A percentile compares a stretch with the other conserved stretches of the same genome.
Conservation (phyloP, 2,888 invertebrate species). For the Epistrophe eligans region DNA sequence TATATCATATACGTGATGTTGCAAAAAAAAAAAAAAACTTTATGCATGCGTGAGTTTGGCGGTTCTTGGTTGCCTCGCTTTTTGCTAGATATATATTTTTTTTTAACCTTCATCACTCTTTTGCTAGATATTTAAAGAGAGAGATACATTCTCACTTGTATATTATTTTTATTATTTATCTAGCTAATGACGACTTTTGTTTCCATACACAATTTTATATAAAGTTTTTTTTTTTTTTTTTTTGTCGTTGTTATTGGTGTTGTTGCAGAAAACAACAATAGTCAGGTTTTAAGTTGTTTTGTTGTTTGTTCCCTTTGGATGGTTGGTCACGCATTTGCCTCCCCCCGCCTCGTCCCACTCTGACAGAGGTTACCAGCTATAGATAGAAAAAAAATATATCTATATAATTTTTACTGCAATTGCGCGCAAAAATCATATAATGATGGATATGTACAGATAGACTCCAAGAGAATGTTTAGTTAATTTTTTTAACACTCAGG, state of each 20-base stretch:
- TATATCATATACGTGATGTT: slow-evolving; percentile 36
- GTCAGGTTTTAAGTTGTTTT: slow-evolving; percentile 42
- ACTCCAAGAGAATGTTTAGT: slow-evolving; percentile 12
- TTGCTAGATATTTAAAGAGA: slow-evolving; percentile 22
- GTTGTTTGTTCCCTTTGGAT: slow-evolving; percentile 5
- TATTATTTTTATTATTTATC: not conserved
- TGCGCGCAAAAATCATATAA: slow-evolving; percentile 46
- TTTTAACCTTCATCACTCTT: slow-evolving; percentile 64
- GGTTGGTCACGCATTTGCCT: slow-evolving; percentile 41
- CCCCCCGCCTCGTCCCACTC: slow-evolving; percentile 45
- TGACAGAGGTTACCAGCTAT: slow-evolving; percentile 7
- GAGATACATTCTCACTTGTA: slow-evolving; percentile 31
- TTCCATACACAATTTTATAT: slow-evolving; percentile 10
- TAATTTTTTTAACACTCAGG: slow-evolving; percentile 1
- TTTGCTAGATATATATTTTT: slow-evolving; percentile 10
- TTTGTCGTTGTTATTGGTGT: slow-evolving; percentile 31
- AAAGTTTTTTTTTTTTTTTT: not conserved
- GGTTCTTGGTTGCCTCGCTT: slow-evolving; percentile 45
- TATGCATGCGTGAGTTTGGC: slow-evolving; percentile 68
- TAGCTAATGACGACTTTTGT: slow-evolving; percentile 59
- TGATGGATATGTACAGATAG: slow-evolving; percentile 2
- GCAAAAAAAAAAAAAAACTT: slow-evolving; percentile 46
- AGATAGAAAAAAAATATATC: not conserved
- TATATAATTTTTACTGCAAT: slow-evolving; percentile 41
- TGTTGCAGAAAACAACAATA: slow-evolving; percentile 32